Base-by-base conservation (phyloP, 2,797 vertebrate genomes). In the Salarias fasciatus region DNA sequence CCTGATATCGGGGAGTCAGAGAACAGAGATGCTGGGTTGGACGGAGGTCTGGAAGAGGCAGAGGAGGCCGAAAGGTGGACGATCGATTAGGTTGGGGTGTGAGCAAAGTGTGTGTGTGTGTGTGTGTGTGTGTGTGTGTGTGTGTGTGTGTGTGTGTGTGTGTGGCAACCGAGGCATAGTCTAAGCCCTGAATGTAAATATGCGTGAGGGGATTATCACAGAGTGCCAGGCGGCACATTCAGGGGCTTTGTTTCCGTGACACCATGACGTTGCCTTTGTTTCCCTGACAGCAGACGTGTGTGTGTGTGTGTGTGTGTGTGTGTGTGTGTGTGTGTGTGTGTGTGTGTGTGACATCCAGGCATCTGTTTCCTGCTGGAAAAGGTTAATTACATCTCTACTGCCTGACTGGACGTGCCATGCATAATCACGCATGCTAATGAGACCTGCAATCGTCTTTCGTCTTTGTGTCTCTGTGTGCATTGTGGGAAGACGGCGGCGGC, bases 301-400 rank as follows among this genome's bases (percentile, higher is more conserved):
- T 24, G 18, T 24, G 18, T 24, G 18, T 24, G 18, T n/a, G n/a
- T 65, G 70, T 79, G 80, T 79, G 82, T 69, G 78, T 70, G 45
- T 46, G 11, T 56, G 57, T 62, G 58, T 49, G 33, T 50, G 15
- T 37, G 52, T 60, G 53, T 64, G 57, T 43, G 70, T 75, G 60
- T 71, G 36, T 79, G 69, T 60, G 83, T 82, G 80, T 80, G 83
- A 85, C 84, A 82, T 75, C 79, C 86, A 86, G 86, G 86, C 88
- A 88, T 89, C 87, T 89, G 87, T 92, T 92, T 93, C 90, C 91
- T 89, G 86, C 85, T 91, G 89, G 88, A 91, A 92, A 91, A 93
- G 91, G 91, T 94, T 92, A 92, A 92, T 93, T 92, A 92, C 88
- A 85, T 91, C 87, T 89, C 86, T 80, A 59, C 85, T 78, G 83